Evolutionary conservation across 2,113 vertebrate genomes (phyloP), one percentile per base, ranked within the genome.

Genomic region (Dascyllus trimaculatus): DNA sequence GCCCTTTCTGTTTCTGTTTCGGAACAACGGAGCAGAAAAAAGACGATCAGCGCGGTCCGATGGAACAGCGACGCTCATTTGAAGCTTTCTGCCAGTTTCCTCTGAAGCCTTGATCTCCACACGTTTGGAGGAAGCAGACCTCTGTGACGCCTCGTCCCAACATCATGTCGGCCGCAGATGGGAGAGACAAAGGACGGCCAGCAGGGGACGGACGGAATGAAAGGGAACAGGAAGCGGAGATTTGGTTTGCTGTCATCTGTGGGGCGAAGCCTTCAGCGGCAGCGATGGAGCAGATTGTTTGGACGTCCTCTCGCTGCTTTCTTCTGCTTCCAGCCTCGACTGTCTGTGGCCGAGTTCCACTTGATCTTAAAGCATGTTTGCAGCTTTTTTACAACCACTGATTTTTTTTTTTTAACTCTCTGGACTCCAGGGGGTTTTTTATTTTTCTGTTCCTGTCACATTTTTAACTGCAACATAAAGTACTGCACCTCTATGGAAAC

Each of bases 111-210:
- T 25, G 40, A 69, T 62, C 60, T 14, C 18, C 17, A 1, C 25
- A 14, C 59, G 59, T 75, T 60, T 29, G 49, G 67, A 11, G 29
- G 43, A 38, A 73, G 68, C 85, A 86, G 83, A 84, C 78, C 81
- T 82, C 66, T 32, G 22, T 80, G 88, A 88, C 86, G 78, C 81
- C 69, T 81, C 61, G 81, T 85, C 83, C 80, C 40, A 61, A 78
- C 86, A 77, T 66, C 35, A 66, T 85, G 86, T 73, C 52, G 64
- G 62, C 75, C 64, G 57, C 81, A 77, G 85, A 84, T 78, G 71
- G 72, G 18, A 53, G 51, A 60, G 60, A 88, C 78, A 79, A 82
- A 56, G 60, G 64, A 82, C 71, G 65, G 68, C 25, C 75, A 69
- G 80, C 65, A 69, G 77, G 85, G 67, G 58, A 49, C 6, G 24